These are phyloP conservation scores for Lates japonicus DNA, from an alignment of 2,797 vertebrate genomes.

Conservation along the genomic window DNA sequence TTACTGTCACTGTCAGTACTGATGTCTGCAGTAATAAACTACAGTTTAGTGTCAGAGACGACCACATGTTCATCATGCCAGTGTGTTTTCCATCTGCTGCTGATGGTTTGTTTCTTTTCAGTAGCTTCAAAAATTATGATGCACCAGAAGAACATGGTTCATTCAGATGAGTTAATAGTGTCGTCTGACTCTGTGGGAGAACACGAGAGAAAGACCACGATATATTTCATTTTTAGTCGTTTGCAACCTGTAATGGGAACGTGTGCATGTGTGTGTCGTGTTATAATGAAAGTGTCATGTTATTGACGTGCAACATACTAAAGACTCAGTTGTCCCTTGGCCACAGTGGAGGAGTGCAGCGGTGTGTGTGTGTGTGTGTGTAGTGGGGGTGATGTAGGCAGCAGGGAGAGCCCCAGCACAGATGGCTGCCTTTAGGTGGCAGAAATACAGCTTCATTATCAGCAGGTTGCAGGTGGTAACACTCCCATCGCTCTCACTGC, in stretches of 20 bases:
- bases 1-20: no score
- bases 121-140: background rate
- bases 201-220: background rate
- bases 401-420: constrained; percentile 69
- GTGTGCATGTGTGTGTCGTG: constrained; percentile 26
- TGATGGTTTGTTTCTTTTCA: no score
- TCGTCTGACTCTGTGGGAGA: background rate
- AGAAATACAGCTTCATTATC: constrained; percentile 82
- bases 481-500: constrained; percentile 54
- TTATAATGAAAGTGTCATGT: constrained; percentile 66
- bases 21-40: no score
- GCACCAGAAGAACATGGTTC: background rate
- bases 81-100: no score
- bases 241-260: background rate
- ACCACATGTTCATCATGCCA: no score
- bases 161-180: background rate
- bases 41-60: no score
- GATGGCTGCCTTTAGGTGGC: constrained; percentile 78
- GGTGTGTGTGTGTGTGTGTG: constrained; percentile 12
- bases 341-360: constrained; percentile 25
- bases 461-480: constrained; percentile 79
- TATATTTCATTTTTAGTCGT: constrained; percentile 39
- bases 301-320: constrained; percentile 65
- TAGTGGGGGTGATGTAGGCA: constrained; percentile 41
- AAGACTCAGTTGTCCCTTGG: constrained; percentile 51